These are phyloP conservation scores for Raja brachyura DNA, from an alignment of 2,113 vertebrate genomes.

Conservation along the genomic window DNA sequence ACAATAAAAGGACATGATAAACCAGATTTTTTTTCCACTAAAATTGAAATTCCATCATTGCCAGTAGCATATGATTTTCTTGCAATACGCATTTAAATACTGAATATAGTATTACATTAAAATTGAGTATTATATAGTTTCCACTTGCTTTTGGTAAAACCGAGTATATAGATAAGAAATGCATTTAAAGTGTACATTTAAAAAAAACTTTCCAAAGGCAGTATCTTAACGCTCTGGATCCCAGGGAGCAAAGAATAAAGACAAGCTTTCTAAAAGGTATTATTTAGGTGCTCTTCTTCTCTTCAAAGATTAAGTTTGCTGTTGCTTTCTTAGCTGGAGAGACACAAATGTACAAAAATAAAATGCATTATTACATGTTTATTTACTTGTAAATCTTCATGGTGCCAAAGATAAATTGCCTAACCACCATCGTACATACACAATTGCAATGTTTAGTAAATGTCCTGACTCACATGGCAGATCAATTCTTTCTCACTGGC, in stretches of 20 bases:
- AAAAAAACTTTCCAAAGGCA: conserved; percentile 58
- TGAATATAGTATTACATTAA: conserved; percentile 36
- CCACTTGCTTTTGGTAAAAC: conserved; percentile 24
- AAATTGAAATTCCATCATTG: background rate
- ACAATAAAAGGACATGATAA: conserved; percentile 9
- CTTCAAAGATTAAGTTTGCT: conserved; percentile 87
- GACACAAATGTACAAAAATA: conserved; percentile 31
- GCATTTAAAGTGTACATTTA: conserved; percentile 56
- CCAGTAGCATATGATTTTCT: background rate
- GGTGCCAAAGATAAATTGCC: background rate
- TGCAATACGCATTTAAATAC: conserved; percentile 22
- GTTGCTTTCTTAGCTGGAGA: conserved; percentile 81
- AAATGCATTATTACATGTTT: background rate
- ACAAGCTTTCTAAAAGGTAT: conserved; percentile 42
- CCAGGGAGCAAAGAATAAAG: conserved; percentile 49
- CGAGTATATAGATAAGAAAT: conserved; percentile 40
- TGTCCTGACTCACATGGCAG: background rate
- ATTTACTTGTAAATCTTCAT: background rate
- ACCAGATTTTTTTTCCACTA: background rate
- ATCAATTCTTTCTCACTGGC: background rate
- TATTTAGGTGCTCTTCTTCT: conserved; percentile 79
- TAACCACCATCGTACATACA: background rate
- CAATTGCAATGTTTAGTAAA: background rate
- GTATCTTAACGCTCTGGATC: conserved; percentile 45
- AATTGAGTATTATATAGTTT: conserved; percentile 4